A percentile compares a stretch with the other conserved stretches of the same genome.
Evolutionary conservation across 2,888 invertebrate species (phyloP).

Genomic region (Pammene aurita): DNA sequence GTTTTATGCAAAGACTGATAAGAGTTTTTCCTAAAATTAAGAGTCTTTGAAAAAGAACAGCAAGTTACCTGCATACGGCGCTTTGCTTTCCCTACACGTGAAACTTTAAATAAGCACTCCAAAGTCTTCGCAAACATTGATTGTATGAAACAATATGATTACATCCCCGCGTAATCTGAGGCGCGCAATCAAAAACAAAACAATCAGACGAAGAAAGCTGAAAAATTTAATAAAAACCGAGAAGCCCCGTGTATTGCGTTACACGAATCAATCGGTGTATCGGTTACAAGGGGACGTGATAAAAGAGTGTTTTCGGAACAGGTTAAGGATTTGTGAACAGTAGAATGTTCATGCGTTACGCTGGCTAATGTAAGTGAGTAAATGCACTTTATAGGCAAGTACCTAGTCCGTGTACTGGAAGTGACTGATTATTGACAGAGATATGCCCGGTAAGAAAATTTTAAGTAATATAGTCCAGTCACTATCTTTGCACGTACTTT

Average conservation of each 20-base stretch:
- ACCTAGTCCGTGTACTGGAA: neutral
- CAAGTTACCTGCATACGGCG: no score
- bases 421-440: no score
- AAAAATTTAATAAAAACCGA: constrained; percentile 47
- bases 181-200: constrained; percentile 33
- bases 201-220: constrained; percentile 24
- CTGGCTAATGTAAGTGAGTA: neutral
- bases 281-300: constrained; percentile 62
- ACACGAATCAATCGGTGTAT: constrained; percentile 61
- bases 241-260: constrained; percentile 53
- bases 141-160: constrained; percentile 38
- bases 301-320: constrained; percentile 39
- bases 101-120: constrained; percentile 7
- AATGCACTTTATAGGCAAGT: no score
- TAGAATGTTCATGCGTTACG: neutral
- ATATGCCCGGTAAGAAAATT: no score
- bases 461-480: no score
- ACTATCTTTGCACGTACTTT: no score
- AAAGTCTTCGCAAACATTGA: constrained; percentile 35
- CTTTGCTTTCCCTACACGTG: neutral
- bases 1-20: no score
- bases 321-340: constrained; percentile 20
- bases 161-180: constrained; percentile 37
- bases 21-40: no score
- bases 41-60: no score